Percentiles rank a stretch among this genome's conserved stretches.
phyloP scores from a whole-genome alignment of 2,797 vertebrate species.

The Acomys russatus region DNA sequence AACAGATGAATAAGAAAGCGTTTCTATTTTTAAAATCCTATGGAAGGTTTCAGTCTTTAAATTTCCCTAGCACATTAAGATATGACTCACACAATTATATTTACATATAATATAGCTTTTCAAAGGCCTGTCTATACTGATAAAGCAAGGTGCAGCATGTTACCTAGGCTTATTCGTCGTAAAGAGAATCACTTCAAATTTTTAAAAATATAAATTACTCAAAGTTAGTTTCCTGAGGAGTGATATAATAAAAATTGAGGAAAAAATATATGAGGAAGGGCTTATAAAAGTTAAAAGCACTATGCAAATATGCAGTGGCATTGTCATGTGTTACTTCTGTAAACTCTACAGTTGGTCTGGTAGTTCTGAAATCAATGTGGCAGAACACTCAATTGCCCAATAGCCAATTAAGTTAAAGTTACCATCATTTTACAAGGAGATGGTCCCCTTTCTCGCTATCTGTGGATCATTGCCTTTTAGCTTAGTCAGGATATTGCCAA shows the following conservation, averaged over 20 bases:
- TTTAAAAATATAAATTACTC: conserved; percentile 38
- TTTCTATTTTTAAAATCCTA: conserved; percentile 38
- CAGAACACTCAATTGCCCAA: neutral
- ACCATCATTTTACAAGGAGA: conserved; percentile 39
- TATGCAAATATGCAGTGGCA: neutral
- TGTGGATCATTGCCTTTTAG: conserved; percentile 26
- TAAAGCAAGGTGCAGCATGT: neutral
- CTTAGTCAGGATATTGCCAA: conserved; percentile 6
- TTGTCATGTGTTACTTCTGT: neutral
- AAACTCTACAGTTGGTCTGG: neutral
- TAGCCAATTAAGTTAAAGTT: neutral
- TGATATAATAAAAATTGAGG: conserved; percentile 26
- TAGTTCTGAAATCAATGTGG: neutral
- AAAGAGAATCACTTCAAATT: neutral
- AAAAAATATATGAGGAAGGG: neutral
- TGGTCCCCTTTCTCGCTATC: neutral
- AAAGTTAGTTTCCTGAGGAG: conserved; percentile 53
- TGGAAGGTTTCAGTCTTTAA: conserved; percentile 26
- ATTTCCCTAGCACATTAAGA: conserved; percentile 11
- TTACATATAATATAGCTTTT: conserved; percentile 28
- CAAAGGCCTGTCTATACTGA: conserved; percentile 7
- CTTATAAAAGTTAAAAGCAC: neutral
- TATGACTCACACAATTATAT: neutral
- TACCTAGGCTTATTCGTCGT: neutral
- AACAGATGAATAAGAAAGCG: neutral